A percentile compares a stretch with the other conserved stretches of the same genome.
These are phyloP conservation scores for Pygathrix nemaeus DNA, from an alignment of 2,113 vertebrate species.

Conservation along the genomic window DNA sequence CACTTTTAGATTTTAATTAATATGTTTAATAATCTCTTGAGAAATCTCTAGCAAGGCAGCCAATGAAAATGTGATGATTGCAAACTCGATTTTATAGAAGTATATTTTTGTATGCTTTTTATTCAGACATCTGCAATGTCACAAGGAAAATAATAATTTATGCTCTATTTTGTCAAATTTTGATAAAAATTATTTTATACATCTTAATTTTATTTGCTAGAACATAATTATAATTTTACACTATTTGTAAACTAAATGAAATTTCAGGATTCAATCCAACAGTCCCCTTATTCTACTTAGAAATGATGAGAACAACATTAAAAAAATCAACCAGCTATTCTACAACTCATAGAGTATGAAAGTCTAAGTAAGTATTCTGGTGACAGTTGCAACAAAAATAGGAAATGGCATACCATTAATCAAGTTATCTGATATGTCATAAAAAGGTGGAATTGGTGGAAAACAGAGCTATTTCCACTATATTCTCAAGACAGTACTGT, in stretches of 20 bases:
- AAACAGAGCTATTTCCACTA: constrained; percentile 78
- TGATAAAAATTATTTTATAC: constrained; percentile 43
- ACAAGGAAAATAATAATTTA: constrained; percentile 63
- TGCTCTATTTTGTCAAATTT: constrained; percentile 63
- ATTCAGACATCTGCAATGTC: neutral
- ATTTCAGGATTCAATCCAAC: constrained; percentile 64
- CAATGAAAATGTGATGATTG: constrained; percentile 58
- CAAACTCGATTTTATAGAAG: constrained; percentile 69
- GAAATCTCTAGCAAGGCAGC: constrained; percentile 70
- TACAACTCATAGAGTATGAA: constrained; percentile 61
- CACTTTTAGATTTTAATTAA: constrained; percentile 77
- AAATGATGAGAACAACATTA: constrained; percentile 66
- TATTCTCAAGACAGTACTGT: constrained; percentile 78
- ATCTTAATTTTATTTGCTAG: constrained; percentile 68
- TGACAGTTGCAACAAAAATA: constrained; percentile 69
- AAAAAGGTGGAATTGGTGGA: constrained; percentile 71
- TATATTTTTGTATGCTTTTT: constrained; percentile 53
- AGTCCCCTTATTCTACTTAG: constrained; percentile 69
- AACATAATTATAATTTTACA: constrained; percentile 29
- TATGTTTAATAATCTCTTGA: constrained; percentile 77
- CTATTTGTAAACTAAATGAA: constrained; percentile 51
- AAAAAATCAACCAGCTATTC: constrained; percentile 56
- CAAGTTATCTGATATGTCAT: constrained; percentile 77
- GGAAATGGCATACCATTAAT: constrained; percentile 81
- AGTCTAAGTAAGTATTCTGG: constrained; percentile 74